Evolutionary conservation across 35 echinoderm and acorn worm genomes (phyloP), one percentile per base, ranked within the genome.

Genomic region (Ophiothrix spiculata): DNA sequence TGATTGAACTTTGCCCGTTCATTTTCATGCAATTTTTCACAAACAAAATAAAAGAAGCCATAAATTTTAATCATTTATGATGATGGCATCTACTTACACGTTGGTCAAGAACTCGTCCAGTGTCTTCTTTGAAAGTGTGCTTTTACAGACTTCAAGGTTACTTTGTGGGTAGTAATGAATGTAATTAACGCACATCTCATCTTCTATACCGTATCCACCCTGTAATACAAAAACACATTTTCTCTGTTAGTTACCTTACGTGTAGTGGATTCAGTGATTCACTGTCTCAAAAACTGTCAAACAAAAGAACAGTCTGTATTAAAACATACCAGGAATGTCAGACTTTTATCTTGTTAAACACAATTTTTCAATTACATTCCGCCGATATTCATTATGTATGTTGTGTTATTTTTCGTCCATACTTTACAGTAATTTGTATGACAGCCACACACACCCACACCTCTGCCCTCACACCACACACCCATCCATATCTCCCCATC

Each of bases 131-230:
- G 94, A 92, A 38, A 97, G 32, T 31, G 94, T 92, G 77, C 94
- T 97, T 82, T 95, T 95, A 76, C 93, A 92, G 21, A 97, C 90
- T 56, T 97, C 94, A 0, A 97, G 86, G 21, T 79, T 38, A 0
- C 77, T 33, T 37, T 77, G 86, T 10, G 94, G 94, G 32, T 97
- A 97, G 42, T 92, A 92, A 75, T 92, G 90, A 13, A 92, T 81
- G 40, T 89, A 92, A 63, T 92, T 97, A 12, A 97, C 90, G 46
- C 94, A 97, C 94, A 97, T 97, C 82, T 97, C 94, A 89, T 97
- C 94, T 49, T 54, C 39, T 23, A 92, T 92, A 63, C 94, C 86
- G 37, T 39, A 97, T 0, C 94, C 94, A 77, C 94, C 94, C 94
- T 97, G 32, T 29, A 56, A 64, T 25, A 4, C 3, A 10, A 69